Conservation (phyloP, 2,113 vertebrate species). For the Thalassarche chlororhynchos region DNA sequence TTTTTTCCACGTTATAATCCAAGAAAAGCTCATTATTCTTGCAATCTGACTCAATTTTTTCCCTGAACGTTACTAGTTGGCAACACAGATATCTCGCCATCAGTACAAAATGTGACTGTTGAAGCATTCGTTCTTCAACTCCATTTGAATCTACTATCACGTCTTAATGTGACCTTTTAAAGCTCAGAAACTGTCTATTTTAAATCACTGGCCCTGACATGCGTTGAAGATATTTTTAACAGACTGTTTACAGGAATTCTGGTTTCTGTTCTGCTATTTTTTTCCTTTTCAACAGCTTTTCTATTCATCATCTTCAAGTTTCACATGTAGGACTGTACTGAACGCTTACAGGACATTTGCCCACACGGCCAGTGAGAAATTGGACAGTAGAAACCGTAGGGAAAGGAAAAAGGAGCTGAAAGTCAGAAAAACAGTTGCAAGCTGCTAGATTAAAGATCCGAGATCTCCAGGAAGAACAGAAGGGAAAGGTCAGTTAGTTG, state of each 20-base stretch:
- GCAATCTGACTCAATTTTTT: background rate
- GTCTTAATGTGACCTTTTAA: background rate
- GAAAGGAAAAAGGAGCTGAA: background rate
- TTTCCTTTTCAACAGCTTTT: constrained; percentile 26
- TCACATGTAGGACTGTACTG: background rate
- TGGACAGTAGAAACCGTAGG: background rate
- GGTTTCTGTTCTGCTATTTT: constrained; percentile 59
- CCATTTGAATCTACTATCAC: background rate
- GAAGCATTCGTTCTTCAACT: background rate
- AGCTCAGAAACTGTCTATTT: constrained; percentile 29
- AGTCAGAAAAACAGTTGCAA: background rate
- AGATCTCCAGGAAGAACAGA: background rate
- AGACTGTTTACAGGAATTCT: constrained; percentile 60
- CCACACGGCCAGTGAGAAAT: background rate
- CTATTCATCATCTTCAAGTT: background rate
- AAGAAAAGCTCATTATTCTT: constrained; percentile 34
- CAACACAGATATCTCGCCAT: background rate
- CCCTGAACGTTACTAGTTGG: constrained; percentile 2
- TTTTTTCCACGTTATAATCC: background rate
- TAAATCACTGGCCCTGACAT: background rate
- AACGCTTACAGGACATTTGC: background rate
- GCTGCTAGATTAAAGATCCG: background rate
- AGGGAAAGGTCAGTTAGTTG: background rate
- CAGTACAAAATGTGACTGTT: constrained; percentile 24
- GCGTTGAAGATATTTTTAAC: constrained; percentile 55